Base-by-base conservation (phyloP, 2,113 vertebrate genomes). In the Hoplias malabaricus region DNA sequence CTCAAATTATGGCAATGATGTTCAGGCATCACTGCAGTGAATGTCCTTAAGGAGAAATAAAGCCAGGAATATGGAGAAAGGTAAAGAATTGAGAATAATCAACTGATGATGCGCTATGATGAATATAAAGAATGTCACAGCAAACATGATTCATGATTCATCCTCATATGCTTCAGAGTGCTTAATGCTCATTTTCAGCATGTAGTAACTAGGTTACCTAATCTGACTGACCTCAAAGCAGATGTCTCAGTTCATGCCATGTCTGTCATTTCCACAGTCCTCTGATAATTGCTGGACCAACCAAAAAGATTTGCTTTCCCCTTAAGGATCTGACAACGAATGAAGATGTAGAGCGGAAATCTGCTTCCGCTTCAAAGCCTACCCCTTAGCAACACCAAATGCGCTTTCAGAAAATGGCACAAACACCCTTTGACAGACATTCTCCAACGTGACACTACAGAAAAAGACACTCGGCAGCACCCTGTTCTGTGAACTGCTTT, bases 301-400 rank as follows among this genome's bases (percentile, higher is more conserved):
- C 13, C 23, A 42, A 50, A 73, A 72, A 46, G 8, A 31, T 31
- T 31, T 21, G 34, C 42, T 77, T 25, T 13, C 21, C 61, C 68
- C 46, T 73, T 31, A 73, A 81, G 69, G 42, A 33, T 19, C 46
- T 0, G 13, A 33, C 69, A 5, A 43, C 36, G 11, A 67, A 61
- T 69, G 68, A 84, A 46, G 29, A 48, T 2, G 4, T 4, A 34
- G 68, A 54, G 36, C 56, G 27, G 46, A 50, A 78, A 77, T 69
- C 72, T 33, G 68, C 54, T 84, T 84, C 69, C 63, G 62, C 66
- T 71, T 72, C 72, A 83, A 68, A 54, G 59, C 61, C 53, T 80
- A 13, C 36, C 59, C 77, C 74, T 59, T 36, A 69, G 77, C 80
- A 82, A 80, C 80, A 82, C 73, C 11, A 27, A 75, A 23, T n/a